Evolutionary conservation across 2,888 invertebrate species (phyloP).

Genomic region (Drepanosiphum platanoidis): DNA sequence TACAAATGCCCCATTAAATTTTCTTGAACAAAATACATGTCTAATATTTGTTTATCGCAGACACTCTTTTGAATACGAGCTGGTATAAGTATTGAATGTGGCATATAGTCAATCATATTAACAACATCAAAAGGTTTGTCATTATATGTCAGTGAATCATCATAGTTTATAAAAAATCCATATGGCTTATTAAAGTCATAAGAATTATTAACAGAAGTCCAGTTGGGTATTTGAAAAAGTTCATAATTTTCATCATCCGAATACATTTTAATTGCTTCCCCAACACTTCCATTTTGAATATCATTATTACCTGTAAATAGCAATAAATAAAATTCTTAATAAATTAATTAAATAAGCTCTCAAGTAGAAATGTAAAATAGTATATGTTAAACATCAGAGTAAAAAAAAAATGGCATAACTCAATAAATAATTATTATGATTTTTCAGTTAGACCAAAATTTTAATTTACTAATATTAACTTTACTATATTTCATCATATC

Average conservation of each 20-base stretch:
- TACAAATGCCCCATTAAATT: slow-evolving; percentile 38
- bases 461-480: too few species aligned
- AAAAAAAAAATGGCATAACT: too few species aligned
- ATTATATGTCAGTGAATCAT: slow-evolving; percentile 36
- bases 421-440: too few species aligned
- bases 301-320: slow-evolving; percentile 18
- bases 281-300: slow-evolving; percentile 3
- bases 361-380: neutral
- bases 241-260: slow-evolving; percentile 34
- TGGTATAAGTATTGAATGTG: slow-evolving; percentile 53
- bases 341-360: neutral
- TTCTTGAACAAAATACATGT: slow-evolving; percentile 43
- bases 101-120: slow-evolving; percentile 45
- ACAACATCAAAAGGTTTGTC: slow-evolving; percentile 27
- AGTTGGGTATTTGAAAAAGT: slow-evolving; percentile 41
- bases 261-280: neutral
- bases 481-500: too few species aligned
- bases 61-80: slow-evolving; percentile 35
- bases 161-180: slow-evolving; percentile 40
- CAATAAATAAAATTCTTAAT: neutral
- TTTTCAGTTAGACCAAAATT: too few species aligned
- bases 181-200: slow-evolving; percentile 51
- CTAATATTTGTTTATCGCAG: slow-evolving; percentile 42
- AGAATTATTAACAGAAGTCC: slow-evolving; percentile 39
- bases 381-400: neutral